phyloP scores from a whole-genome alignment of 1,140 invertebrate species.

The Laupala kohalensis region DNA sequence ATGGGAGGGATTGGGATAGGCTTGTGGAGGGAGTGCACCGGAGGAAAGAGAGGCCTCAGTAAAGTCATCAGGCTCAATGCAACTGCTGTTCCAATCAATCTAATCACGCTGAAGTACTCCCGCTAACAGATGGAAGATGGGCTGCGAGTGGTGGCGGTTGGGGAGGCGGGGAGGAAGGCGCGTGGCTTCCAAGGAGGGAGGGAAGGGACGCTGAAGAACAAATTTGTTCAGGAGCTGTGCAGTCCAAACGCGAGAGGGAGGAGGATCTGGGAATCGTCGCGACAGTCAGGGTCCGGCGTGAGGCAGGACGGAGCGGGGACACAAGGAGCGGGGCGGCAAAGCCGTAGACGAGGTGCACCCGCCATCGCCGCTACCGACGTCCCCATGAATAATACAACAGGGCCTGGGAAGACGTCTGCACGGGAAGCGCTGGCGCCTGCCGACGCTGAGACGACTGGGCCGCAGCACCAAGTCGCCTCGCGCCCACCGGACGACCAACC shows the following conservation, averaged over 20 bases:
- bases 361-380: background rate
- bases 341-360: background rate
- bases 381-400: background rate
- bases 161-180: background rate
- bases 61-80: conserved; percentile 7
- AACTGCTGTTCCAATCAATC: conserved; percentile 15
- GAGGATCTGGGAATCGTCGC: conserved; percentile 11
- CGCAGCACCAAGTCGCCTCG: background rate
- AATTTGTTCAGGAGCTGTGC: conserved; percentile 29
- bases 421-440: background rate
- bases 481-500: too few relatives aligned
- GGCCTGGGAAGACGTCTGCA: background rate
- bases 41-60: background rate
- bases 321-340: too few relatives aligned
- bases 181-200: background rate
- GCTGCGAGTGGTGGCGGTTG: background rate
- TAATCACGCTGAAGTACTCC: conserved; percentile 12
- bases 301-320: background rate
- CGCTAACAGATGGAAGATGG: conserved; percentile 15
- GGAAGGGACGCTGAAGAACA: conserved; percentile 7
- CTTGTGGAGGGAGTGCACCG: background rate
- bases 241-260: conserved; percentile 22
- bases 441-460: background rate
- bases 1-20: background rate
- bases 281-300: background rate